A percentile compares a stretch with the other conserved stretches of the same genome.
Conservation (phyloP, 2,797 vertebrate genomes). For the Melanotaenia pygmaea region DNA sequence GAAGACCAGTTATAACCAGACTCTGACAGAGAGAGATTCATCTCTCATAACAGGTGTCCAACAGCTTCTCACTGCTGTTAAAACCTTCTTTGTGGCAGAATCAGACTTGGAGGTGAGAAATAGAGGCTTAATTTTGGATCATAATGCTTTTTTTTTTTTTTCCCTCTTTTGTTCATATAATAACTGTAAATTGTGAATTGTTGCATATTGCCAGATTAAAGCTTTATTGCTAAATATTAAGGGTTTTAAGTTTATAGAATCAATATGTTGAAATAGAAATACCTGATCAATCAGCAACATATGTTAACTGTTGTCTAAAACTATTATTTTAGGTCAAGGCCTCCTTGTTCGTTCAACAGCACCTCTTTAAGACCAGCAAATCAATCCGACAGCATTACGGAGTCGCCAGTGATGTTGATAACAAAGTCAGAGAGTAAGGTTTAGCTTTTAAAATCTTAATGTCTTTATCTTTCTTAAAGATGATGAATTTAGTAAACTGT, state of each 20-base stretch:
- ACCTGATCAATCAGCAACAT: background rate
- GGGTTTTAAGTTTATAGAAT: background rate
- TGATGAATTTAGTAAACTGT: background rate
- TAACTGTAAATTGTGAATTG: background rate
- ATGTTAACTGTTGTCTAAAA: background rate
- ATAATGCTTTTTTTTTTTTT: background rate
- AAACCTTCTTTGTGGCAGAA: constrained; percentile 79
- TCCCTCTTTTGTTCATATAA: background rate
- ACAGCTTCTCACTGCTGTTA: constrained; percentile 83
- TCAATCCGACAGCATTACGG: constrained; percentile 85
- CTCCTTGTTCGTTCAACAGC: constrained; percentile 77
- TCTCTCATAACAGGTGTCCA: constrained; percentile 75
- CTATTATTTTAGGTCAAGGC: constrained; percentile 74
- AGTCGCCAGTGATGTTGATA: constrained; percentile 73
- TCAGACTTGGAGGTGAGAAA: constrained; percentile 82
- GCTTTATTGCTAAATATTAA: background rate
- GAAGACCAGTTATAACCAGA: constrained; percentile 83
- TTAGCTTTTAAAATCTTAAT: background rate
- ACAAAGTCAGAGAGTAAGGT: constrained; percentile 92
- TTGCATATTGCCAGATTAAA: background rate
- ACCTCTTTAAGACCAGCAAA: constrained; percentile 89
- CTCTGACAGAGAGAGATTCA: constrained; percentile 73
- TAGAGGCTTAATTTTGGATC: background rate
- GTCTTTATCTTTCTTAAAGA: background rate
- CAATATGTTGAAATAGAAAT: background rate